Conservation (phyloP, 2,113 vertebrate genomes). For the Astur gentilis region DNA sequence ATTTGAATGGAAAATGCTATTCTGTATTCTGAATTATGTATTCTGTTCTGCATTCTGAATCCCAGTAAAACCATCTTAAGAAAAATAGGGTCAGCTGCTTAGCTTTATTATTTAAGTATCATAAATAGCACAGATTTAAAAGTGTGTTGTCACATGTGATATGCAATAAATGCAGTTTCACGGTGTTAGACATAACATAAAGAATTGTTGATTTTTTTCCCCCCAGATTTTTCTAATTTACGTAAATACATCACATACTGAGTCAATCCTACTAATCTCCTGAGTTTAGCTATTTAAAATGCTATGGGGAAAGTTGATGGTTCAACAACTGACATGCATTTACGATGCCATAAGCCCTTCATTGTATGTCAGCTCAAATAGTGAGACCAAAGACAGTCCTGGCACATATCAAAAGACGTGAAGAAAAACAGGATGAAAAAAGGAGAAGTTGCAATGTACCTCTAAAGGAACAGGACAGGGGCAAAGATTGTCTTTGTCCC, state of each 20-base stretch:
- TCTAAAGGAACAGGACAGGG: neutral
- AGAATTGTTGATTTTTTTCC: neutral
- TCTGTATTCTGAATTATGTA: neutral
- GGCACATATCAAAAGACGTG: neutral
- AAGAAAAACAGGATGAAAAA: neutral
- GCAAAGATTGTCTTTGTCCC: neutral
- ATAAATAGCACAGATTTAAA: neutral
- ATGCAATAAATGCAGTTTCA: neutral
- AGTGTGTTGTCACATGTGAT: neutral
- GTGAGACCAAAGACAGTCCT: neutral
- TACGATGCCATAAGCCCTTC: neutral
- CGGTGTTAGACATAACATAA: neutral
- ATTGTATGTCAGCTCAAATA: neutral
- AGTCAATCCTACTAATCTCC: neutral
- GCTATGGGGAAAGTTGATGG: neutral
- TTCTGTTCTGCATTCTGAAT: neutral
- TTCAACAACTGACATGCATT: neutral
- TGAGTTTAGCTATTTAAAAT: neutral
- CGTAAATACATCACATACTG: neutral
- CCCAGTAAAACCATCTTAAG: neutral
- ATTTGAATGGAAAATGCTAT: neutral
- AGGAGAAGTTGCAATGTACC: neutral
- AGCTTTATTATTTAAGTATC: neutral
- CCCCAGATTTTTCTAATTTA: neutral
- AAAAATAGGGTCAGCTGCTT: neutral